Base-by-base conservation (phyloP, 1,140 invertebrate genomes). In the Mercenaria mercenaria region DNA sequence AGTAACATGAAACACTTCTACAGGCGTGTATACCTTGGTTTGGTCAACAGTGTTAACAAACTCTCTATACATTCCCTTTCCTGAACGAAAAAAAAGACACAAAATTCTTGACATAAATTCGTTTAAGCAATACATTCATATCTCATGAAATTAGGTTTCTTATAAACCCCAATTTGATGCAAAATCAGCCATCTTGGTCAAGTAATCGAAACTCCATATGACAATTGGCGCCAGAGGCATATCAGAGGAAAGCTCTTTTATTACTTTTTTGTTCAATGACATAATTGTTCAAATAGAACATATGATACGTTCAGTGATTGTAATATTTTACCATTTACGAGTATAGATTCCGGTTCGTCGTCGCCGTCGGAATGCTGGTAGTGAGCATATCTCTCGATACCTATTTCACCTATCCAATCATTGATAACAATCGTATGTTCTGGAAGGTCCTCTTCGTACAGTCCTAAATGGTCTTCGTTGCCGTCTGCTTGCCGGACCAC, bases 291-390 rank as follows among this genome's bases (percentile, higher is more conserved):
- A n/a, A n/a, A n/a, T n/a, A n/a, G n/a, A n/a, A n/a, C n/a, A n/a
- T n/a, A n/a, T n/a, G n/a, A n/a, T n/a, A n/a, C n/a, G n/a, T n/a
- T n/a, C n/a, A n/a, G n/a, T n/a, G n/a, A n/a, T n/a, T n/a, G n/a
- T n/a, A n/a, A n/a, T n/a, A n/a, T n/a, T 20, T 61, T 86, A 93
- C 93, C 93, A 80, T 94, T 94, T 43, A 93, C 92, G 15, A 94
- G 85, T 90, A 98, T 95, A 2, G 93, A 93, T 13, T 77, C 59
- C 0, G 94, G 91, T 85, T 92, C 92, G 83, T 93, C 94, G 76
- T 93, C 93, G 0, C 91, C 90, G 15, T 59, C 80, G n/a, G 89
- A 88, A 61, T 93, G 88, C 34, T 93, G 84, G 84, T 92, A 90
- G 52, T 77, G 43, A n/a, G 91, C 89, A 64, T 94, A 92, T 34